Evolutionary conservation across 2,113 vertebrate species (phyloP), one percentile per base, ranked within the genome.

Genomic region (Zapus hudsonius): DNA sequence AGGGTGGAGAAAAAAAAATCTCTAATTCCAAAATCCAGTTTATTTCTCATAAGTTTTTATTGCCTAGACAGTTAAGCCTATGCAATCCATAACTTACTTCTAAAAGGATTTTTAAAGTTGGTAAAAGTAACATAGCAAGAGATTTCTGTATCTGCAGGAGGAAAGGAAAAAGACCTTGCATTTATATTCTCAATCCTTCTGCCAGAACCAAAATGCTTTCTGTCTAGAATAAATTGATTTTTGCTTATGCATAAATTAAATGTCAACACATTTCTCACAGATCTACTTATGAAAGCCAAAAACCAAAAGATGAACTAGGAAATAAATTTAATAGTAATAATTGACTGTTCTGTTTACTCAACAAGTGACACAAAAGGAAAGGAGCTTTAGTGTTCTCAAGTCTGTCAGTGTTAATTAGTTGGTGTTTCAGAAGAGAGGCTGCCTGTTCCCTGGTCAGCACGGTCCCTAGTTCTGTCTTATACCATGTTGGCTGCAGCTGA

Each of bases 171-270:
- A 85, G 36, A 10, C 7, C 12, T 87, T 93, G 5, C n/a, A 87
- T 94, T 94, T 94, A 76, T 96, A 91, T 88, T 95, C 52, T 90
- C 78, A 91, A 81, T 13, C 52, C 40, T 69, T 95, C 59, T 93
- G 73, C 90, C 79, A 88, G 94, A 96, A 76, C 17, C 73, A 86
- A n/a, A n/a, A 44, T 73, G 73, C 44, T 94, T 93, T 93, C 87
- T 89, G 55, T 89, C 80, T 86, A 92, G 74, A 96, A 93, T 94
- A 96, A 94, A 96, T 92, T 89, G 76, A 95, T 92, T 95, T 95
- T 96, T 91, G 83, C 29, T 91, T 94, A 40, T 95, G 76, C 90
- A 96, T 96, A 96, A 96, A 95, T 94, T 96, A 96, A 89, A 93
- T 84, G 87, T 95, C 96, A 95, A 93, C 89, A 96, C 82, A 94